Evolutionary conservation across 2,888 invertebrate species (phyloP).

Genomic region (Leucophora obtusa): DNA sequence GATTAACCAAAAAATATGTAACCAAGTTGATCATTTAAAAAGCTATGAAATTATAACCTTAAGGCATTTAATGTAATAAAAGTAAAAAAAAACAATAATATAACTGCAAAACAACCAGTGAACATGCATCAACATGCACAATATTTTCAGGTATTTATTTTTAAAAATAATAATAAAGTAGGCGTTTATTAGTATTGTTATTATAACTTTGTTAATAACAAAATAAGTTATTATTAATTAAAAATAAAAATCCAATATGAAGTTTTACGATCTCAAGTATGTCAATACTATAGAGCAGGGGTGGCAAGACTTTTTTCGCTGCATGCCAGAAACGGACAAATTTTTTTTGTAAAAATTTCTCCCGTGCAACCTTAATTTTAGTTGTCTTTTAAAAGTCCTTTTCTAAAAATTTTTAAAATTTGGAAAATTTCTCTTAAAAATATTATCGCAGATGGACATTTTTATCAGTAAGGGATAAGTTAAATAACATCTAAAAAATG

Average conservation of each 20-base stretch:
- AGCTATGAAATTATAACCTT: constrained; percentile 54
- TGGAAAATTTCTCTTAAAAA: too few species aligned
- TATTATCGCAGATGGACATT: too few species aligned
- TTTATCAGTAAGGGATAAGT: too few species aligned
- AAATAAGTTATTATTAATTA: neutral
- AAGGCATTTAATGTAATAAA: constrained; percentile 50
- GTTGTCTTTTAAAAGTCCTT: too few species aligned
- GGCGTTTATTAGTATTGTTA: constrained; percentile 44
- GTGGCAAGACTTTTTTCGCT: too few species aligned
- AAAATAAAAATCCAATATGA: neutral
- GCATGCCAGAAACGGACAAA: too few species aligned
- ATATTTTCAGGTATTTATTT: constrained; percentile 9
- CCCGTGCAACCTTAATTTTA: too few species aligned
- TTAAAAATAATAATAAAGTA: constrained; percentile 25
- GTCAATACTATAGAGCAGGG: too few species aligned
- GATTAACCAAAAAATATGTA: constrained; percentile 42
- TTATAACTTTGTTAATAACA: neutral
- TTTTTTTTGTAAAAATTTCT: too few species aligned
- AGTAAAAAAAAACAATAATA: neutral
- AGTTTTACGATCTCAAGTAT: neutral
- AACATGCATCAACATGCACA: constrained; percentile 14
- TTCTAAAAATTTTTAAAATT: too few species aligned
- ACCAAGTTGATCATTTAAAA: constrained; percentile 52
- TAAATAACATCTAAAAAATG: too few species aligned
- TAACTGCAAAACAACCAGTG: neutral